Conservation (phyloP, 2,888 invertebrate species). For the Ferrisia virgata region DNA sequence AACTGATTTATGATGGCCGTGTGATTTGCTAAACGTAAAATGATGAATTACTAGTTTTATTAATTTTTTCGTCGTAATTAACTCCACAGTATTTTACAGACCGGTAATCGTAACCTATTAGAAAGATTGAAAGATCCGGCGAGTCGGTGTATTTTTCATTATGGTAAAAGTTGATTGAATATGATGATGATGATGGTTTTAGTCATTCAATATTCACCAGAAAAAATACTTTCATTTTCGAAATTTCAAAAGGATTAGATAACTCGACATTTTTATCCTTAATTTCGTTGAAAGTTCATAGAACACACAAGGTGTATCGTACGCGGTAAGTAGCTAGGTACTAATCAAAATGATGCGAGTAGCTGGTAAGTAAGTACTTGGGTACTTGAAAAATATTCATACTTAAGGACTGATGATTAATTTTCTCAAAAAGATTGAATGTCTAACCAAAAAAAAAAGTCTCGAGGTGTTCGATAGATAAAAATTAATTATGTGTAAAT, state of each 20-base stretch:
- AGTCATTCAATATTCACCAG: background rate
- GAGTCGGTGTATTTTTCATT: background rate
- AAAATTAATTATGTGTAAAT: no score
- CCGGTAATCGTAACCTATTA: constrained; percentile 1
- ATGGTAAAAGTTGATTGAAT: background rate
- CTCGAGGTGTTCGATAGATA: no score
- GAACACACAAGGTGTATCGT: no score
- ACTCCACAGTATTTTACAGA: background rate
- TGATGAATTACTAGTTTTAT: constrained; percentile 16
- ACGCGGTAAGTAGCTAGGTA: no score
- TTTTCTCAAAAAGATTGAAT: no score
- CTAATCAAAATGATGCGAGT: no score
- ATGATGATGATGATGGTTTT: background rate
- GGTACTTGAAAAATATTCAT: no score
- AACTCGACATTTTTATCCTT: no score
- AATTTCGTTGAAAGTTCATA: no score
- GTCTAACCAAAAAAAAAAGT: no score
- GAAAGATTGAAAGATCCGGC: background rate
- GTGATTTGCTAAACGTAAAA: background rate
- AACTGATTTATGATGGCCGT: constrained; percentile 2
- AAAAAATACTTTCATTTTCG: background rate
- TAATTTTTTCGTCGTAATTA: constrained; percentile 3
- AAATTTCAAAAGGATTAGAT: background rate
- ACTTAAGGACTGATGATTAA: no score
- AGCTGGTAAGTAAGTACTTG: no score